Evolutionary conservation across 2,888 invertebrate species (phyloP).

Genomic region (Petrolisthes manimaculis): DNA sequence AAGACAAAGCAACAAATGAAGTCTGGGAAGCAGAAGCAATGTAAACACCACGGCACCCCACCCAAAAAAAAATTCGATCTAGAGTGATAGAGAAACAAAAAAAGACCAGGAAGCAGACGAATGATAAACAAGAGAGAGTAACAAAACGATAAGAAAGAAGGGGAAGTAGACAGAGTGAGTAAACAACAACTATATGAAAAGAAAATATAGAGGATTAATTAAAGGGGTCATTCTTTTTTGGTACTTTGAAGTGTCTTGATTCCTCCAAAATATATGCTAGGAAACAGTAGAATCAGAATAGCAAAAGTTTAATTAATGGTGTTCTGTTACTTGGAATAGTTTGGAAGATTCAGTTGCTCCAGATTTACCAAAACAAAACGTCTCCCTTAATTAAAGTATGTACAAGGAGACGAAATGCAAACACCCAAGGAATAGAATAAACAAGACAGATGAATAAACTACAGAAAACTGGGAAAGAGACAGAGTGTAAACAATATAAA

Average conservation of each 20-base stretch:
- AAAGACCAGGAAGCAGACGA: background rate
- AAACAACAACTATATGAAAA: background rate
- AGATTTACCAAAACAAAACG: background rate
- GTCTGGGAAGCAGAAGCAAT: no score
- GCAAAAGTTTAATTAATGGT: no score
- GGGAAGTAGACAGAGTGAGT: background rate
- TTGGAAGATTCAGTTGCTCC: no score
- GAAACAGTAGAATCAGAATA: no score
- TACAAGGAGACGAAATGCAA: background rate
- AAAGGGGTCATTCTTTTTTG: no score
- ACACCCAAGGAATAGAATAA: background rate
- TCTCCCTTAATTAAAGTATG: background rate
- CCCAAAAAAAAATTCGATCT: no score
- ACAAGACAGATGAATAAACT: background rate
- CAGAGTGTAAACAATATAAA: background rate
- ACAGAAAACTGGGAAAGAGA: background rate
- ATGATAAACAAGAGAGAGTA: background rate
- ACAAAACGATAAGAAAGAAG: background rate
- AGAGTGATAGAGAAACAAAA: no score
- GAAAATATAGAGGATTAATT: background rate
- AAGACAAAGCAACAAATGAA: no score
- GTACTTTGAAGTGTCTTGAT: no score
- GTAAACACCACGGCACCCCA: no score
- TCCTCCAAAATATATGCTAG: no score
- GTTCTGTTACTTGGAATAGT: no score